A percentile compares a stretch with the other conserved stretches of the same genome.
Conservation (phyloP, 1,140 invertebrate genomes). For the Archegozetes longisetosus region DNA sequence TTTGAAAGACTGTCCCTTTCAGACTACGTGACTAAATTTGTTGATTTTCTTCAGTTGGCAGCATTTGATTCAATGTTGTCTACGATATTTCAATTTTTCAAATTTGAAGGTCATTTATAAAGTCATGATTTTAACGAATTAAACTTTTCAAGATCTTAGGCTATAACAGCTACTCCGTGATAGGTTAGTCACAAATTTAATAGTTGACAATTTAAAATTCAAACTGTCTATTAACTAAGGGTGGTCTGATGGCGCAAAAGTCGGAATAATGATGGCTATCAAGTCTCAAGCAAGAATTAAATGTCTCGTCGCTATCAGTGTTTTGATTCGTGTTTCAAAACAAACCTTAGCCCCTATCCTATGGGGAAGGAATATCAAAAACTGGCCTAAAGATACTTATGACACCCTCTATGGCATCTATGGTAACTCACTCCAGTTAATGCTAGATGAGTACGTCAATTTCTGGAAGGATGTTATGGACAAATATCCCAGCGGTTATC, state of each 20-base stretch:
- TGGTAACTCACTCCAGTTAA: constrained; percentile 4
- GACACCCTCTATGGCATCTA: constrained; percentile 7
- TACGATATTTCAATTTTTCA: too few relatives aligned
- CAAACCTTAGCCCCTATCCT: not conserved
- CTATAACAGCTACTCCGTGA: constrained; percentile 12
- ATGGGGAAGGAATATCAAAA: not conserved
- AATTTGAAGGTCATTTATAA: too few relatives aligned
- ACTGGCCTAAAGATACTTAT: not conserved
- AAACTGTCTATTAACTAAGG: too few relatives aligned
- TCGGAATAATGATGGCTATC: constrained; percentile 13
- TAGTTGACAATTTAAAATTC: too few relatives aligned
- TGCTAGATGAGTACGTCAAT: constrained; percentile 14
- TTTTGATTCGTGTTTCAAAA: not conserved
- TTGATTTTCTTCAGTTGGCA: too few relatives aligned
- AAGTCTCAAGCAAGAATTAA: constrained; percentile 10
- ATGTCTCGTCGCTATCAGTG: constrained; percentile 5
- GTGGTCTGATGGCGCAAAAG: constrained; percentile 16
- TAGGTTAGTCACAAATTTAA: too few relatives aligned
- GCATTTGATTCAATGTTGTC: too few relatives aligned
- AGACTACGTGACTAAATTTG: too few relatives aligned
- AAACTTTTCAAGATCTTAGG: constrained; percentile 10
- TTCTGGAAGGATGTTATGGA: constrained; percentile 5
- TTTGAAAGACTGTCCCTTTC: too few relatives aligned
- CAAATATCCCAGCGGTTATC: not conserved
- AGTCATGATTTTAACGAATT: too few relatives aligned